phyloP scores from a whole-genome alignment of 1,140 invertebrate species.

The Procambarus virginalis region DNA sequence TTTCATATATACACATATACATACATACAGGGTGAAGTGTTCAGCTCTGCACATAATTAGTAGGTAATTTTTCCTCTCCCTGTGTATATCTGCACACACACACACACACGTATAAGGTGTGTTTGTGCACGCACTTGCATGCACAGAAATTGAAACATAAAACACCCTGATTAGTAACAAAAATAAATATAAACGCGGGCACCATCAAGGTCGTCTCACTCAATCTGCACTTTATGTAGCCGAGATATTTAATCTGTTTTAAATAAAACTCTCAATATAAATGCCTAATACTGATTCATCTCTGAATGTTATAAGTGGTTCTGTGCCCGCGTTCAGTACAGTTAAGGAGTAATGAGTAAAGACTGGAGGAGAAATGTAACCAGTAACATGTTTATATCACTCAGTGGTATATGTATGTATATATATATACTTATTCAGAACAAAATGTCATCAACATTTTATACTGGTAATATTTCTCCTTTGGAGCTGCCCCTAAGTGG shows the following conservation, averaged over 20 bases:
- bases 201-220: slow-evolving; percentile 14
- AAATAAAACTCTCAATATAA: background rate
- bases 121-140: no score
- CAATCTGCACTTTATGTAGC: background rate
- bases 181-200: slow-evolving; percentile 44
- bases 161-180: slow-evolving; percentile 19
- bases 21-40: no score
- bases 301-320: slow-evolving; percentile 1
- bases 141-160: slow-evolving; percentile 1
- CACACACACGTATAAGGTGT: no score
- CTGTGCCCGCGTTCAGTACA: slow-evolving; percentile 44
- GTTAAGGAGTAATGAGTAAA: slow-evolving; percentile 1
- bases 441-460: background rate
- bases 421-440: no score
- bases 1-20: no score
- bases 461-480: slow-evolving; percentile 32
- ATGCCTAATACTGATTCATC: background rate
- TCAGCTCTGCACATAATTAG: no score
- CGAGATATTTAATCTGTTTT: background rate
- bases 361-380: slow-evolving; percentile 38
- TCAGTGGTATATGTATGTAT: background rate
- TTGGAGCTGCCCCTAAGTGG: slow-evolving; percentile 13
- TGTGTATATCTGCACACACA: background rate
- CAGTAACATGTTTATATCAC: background rate
- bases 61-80: no score